Base-by-base conservation (phyloP, 2,797 vertebrate genomes). In the Petrocephalus schoutedeni region DNA sequence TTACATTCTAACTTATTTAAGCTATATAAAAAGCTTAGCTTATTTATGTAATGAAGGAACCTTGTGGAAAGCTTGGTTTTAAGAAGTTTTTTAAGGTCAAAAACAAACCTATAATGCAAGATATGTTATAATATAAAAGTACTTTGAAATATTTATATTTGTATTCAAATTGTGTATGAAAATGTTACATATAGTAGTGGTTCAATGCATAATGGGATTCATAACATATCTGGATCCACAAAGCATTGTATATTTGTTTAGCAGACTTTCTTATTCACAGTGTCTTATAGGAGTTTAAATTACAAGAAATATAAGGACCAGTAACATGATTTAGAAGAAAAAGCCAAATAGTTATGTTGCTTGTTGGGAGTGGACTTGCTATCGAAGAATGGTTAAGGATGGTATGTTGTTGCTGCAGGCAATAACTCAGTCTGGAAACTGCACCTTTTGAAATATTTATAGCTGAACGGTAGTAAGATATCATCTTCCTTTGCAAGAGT, bases 371-470 rank as follows among this genome's bases (percentile, higher is more conserved):
- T n/a, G 16, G 56, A 28, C 54, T 41, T 58, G 32, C 56, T 86
- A 21, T 32, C 10, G 14, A 58, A 59, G 57, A 32, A 86, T 58
- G 56, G 54, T 86, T 6, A 28, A 84, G 12, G 41, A 32, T 21
- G 54, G 57, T n/a, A 21, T 58, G 57, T 61, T 59, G 32, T 59
- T 86, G 54, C 85, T 58, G 36, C 49, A 59, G 19, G 14, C 53
- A 58, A 59, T 41, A 58, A 61, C 61, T 86, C 45, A 59, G 57
- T 86, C 85, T 61, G 85, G 36, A 86, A 86, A 59, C 28, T 36
- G 36, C 54, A 58, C 85, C 85, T 61, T 80, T 86, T 89, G 41
- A 89, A 89, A 89, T 87, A 89, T 89, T 87, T 87, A 87, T 51
- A 61, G 74, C 32, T 74, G 56, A 85, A 85, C 87, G 57, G 64